Base-by-base conservation (phyloP, 2,888 invertebrate genomes). In the Calameuta filiformis region DNA sequence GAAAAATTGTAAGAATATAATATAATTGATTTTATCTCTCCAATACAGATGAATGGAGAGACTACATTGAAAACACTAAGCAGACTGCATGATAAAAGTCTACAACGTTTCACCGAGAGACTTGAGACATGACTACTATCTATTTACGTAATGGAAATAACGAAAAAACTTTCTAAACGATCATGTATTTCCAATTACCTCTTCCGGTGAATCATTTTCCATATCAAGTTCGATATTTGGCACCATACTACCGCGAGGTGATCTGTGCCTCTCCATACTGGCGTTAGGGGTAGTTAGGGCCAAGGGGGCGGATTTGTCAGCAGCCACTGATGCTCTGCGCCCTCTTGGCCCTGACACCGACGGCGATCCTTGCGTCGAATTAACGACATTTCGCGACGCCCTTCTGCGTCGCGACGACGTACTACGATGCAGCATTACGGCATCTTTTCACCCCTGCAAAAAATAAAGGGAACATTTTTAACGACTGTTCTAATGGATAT, bases 341-440 rank as follows among this genome's bases (percentile, higher is more conserved):
- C 92, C 89, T 11, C 89, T 89, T 1, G 90, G 91, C 1, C 90
- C 88, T 78, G 85, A 82, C 68, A 84, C 83, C 73, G 86, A 84
- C 40, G 81, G 90, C 3, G 91, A 93, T 81, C 93, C 92, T 85
- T 94, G 94, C 1, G 94, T 94, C 1, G 94, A 94, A 9, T 94
- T 94, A 68, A 94, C 94, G 30, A 94, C 94, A 85, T 94, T 94
- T 79, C 95, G 92, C 12, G 95, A 94, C 79, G 95, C 94, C 77
- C 95, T 93, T 31, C 95, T 93, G 82, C 95, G 93, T 77, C 95
- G 93, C 79, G 94, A 94, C 68, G 95, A 95, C 40, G 95, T 94
- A 85, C 94, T 94, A 87, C 95, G 93, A 85, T 94, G 94, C 84
- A 95, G 90, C 95, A 95, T 95, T 85, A 89, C 85, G 79, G 81